These are phyloP conservation scores for Empis stercorea DNA, from an alignment of 2,888 invertebrate genomes.

Conservation along the genomic window DNA sequence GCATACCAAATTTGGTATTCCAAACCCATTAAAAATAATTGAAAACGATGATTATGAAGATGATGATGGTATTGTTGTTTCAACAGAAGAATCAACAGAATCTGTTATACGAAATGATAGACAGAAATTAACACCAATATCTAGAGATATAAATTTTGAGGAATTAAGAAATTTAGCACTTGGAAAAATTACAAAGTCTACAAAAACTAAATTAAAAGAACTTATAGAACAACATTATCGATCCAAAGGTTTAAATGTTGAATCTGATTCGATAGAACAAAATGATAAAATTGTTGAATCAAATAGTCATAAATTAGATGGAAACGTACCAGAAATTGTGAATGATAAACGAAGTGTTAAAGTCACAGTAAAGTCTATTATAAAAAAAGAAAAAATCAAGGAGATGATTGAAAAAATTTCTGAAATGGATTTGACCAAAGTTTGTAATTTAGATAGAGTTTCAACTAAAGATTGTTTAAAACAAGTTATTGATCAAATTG, in stretches of 20 bases:
- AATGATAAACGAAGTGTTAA: slow-evolving; percentile 11
- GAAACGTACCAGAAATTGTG: slow-evolving; percentile 8
- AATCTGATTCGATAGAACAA: slow-evolving; percentile 22
- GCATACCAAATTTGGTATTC: too few relatives aligned
- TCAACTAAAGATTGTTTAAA: slow-evolving; percentile 39
- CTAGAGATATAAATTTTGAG: slow-evolving; percentile 30
- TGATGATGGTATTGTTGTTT: slow-evolving; percentile 23
- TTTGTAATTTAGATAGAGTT: slow-evolving; percentile 38
- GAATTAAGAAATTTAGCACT: slow-evolving; percentile 29
- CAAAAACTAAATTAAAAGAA: slow-evolving; percentile 28
- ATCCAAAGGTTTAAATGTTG: slow-evolving; percentile 27
- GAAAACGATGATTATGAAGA: slow-evolving; percentile 15
- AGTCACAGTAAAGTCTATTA: slow-evolving; percentile 28
- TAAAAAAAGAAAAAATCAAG: slow-evolving; percentile 33
- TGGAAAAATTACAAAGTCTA: slow-evolving; percentile 25
- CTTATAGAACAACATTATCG: slow-evolving; percentile 30
- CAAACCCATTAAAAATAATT: too few relatives aligned
- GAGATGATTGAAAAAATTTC: slow-evolving; percentile 38
- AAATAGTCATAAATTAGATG: slow-evolving; percentile 2
- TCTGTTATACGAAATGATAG: slow-evolving; percentile 6
- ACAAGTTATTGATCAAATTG: slow-evolving; percentile 37
- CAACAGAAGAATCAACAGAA: slow-evolving; percentile 18
- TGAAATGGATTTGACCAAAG: slow-evolving; percentile 36
- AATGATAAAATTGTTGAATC: neutral
- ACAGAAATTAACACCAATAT: slow-evolving; percentile 8